These are phyloP conservation scores for Rhynchophorus ferrugineus DNA, from an alignment of 1,140 invertebrate genomes.

Conservation along the genomic window DNA sequence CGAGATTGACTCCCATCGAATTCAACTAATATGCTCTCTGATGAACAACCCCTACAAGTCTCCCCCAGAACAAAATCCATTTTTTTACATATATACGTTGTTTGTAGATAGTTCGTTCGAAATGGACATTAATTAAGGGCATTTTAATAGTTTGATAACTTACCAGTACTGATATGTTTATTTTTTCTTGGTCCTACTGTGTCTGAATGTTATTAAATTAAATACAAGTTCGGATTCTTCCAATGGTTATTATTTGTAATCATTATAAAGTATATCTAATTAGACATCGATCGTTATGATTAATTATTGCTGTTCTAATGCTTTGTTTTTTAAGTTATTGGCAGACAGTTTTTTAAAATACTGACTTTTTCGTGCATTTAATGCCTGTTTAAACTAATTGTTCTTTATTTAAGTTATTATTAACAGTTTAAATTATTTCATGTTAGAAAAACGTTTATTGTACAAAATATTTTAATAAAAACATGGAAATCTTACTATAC, in stretches of 20 bases:
- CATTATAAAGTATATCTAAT: slow-evolving; percentile 7
- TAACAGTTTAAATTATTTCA: slow-evolving; percentile 23
- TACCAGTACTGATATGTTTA: neutral
- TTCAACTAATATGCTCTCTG: too few species aligned
- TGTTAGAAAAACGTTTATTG: slow-evolving; percentile 19
- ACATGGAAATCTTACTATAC: neutral
- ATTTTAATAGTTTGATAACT: neutral
- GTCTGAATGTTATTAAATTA: neutral
- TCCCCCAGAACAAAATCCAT: too few species aligned
- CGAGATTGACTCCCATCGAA: too few species aligned
- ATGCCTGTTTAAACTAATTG: slow-evolving; percentile 14
- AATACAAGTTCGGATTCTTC: too few species aligned
- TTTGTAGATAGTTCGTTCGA: too few species aligned
- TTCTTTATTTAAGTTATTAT: slow-evolving; percentile 19
- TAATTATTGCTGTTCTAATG: slow-evolving; percentile 11
- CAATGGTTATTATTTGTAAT: too few species aligned
- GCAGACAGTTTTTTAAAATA: slow-evolving; percentile 12
- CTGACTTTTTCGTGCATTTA: slow-evolving; percentile 21
- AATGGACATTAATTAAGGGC: slow-evolving; percentile 7
- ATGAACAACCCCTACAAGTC: too few species aligned
- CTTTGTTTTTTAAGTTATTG: too few species aligned
- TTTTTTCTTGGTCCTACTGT: neutral
- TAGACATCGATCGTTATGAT: neutral
- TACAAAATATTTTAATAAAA: slow-evolving; percentile 17
- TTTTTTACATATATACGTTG: too few species aligned